Evolutionary conservation across 2,888 invertebrate species (phyloP).

Genomic region (Ophioninae sp.): DNA sequence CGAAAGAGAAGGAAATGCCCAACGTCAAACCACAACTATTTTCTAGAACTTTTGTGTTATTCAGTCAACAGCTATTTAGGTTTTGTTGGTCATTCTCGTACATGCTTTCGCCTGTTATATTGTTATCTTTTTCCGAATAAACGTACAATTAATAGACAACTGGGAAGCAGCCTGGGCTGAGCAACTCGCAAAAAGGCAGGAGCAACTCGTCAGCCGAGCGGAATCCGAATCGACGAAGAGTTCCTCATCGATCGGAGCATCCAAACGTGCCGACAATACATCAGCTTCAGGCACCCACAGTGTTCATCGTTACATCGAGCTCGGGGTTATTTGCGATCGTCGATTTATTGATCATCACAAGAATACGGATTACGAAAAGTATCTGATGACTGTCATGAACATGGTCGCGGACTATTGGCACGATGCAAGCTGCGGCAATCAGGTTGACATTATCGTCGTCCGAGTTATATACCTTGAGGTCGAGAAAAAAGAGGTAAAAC

Average conservation of each 20-base stretch:
- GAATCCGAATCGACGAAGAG: constrained; percentile 70
- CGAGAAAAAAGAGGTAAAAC: constrained; percentile 83
- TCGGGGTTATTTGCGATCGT: constrained; percentile 91
- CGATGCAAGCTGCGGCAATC: constrained; percentile 93
- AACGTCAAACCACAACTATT: constrained; percentile 1
- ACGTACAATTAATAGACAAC: constrained; percentile 66
- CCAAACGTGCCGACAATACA: constrained; percentile 57
- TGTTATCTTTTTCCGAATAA: constrained; percentile 24
- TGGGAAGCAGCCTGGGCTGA: constrained; percentile 77
- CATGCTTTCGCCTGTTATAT: constrained; percentile 9
- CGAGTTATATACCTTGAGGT: constrained; percentile 90
- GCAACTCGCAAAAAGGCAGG: constrained; percentile 79
- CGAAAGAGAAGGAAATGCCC: not conserved
- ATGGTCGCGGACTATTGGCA: constrained; percentile 92
- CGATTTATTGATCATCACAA: constrained; percentile 92
- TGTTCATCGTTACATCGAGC: constrained; percentile 90
- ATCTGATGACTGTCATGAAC: constrained; percentile 94
- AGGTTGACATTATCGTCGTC: constrained; percentile 93
- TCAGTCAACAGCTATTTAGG: constrained; percentile 11
- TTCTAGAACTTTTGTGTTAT: not conserved
- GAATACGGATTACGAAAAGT: constrained; percentile 89
- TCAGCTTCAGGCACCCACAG: constrained; percentile 85
- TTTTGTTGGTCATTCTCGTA: constrained; percentile 7
- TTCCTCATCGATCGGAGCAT: constrained; percentile 62
- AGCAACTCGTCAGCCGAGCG: constrained; percentile 69